phyloP scores from a whole-genome alignment of 1,140 invertebrate species.

The Rhopalosiphum padi region DNA sequence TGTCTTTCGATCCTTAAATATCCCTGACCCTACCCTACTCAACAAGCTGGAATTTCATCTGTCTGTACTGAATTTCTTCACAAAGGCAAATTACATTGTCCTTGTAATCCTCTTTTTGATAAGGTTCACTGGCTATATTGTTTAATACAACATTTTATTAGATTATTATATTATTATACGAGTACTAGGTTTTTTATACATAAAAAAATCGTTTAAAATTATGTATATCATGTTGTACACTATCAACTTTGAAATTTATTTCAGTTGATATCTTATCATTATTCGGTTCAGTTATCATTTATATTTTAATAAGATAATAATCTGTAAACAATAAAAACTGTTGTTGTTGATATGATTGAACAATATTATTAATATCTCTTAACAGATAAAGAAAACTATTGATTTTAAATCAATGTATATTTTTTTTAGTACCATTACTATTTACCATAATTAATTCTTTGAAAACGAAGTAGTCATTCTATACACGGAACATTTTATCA shows the following conservation, averaged over 20 bases:
- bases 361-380: background rate
- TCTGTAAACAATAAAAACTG: background rate
- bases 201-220: background rate
- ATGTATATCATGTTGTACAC: background rate
- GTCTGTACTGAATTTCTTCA: conserved; percentile 17
- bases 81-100: conserved; percentile 21
- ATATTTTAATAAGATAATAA: background rate
- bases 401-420: background rate
- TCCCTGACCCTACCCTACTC: background rate
- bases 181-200: background rate
- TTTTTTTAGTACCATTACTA: background rate
- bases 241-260: background rate
- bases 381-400: background rate
- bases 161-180: conserved; percentile 23
- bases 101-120: conserved; percentile 21
- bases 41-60: conserved; percentile 23
- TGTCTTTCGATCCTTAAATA: conserved; percentile 22
- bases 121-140: background rate
- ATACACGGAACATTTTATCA: background rate
- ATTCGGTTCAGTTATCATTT: background rate
- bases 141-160: background rate
- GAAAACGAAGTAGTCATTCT: background rate
- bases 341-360: background rate
- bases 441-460: background rate
- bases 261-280: background rate